Base-by-base conservation (phyloP, 2,113 vertebrate species). In the Varanus komodoensis region DNA sequence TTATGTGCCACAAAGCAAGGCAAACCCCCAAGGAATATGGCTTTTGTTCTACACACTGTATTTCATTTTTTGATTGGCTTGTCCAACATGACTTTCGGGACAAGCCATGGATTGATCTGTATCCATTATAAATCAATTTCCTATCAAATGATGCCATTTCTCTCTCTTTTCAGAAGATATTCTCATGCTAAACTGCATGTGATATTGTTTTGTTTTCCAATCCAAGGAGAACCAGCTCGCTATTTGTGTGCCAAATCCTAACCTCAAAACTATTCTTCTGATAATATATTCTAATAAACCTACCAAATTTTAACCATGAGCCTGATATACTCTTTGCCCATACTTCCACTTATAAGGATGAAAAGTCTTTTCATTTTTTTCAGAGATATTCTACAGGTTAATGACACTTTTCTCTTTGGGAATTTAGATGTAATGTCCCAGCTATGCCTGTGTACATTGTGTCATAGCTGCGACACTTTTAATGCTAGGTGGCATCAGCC, bases 51-150 rank as follows among this genome's bases (percentile, higher is more conserved):
- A 92, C 87, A 96, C 90, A 80, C 3, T 89, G 80, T 4, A 83
- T 94, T 97, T 95, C 94, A 93, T 25, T 92, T 84, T 93, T 92
- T 93, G 38, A 71, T 87, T 32, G 44, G 93, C 93, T 91, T 82
- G 91, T 89, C 94, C 92, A 88, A 91, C 93, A 86, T 80, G 93
- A 69, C 48, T 38, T n/a, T 19, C 90, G 69, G 82, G 69, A 93
- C 23, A 4, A 57, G 14, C 69, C 90, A 81, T 87, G 80, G 5
- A 48, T 87, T 81, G 38, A 44, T 44, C 38, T 44, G 38, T 44
- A 44, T 44, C 38, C 48, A 38, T 44, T 0, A 0, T 38, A 86
- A 68, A 87, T 86, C 61, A 93, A 95, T 95, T 87, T 96, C 96
- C 73, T 88, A 90, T 75, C 44, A 92, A 90, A 83, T 79, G 93